phyloP scores from a whole-genome alignment of 2,113 vertebrate genomes.

The Peucedramus taeniatus region DNA sequence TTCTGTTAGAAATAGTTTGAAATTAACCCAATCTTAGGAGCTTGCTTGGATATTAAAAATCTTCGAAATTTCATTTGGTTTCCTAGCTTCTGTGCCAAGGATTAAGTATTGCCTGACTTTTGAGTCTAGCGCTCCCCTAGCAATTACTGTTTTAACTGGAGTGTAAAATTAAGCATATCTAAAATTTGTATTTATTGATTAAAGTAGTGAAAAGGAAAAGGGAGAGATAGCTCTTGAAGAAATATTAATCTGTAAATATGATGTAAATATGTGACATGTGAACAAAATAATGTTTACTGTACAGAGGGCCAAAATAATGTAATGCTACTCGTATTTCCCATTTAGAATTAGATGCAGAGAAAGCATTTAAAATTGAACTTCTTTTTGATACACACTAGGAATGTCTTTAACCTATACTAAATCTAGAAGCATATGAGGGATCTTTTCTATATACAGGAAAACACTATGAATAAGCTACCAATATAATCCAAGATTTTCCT shows the following conservation, averaged over 20 bases:
- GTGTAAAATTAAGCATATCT: constrained; percentile 5
- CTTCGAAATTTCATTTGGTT: not conserved
- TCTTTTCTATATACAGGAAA: not conserved
- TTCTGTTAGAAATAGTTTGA: not conserved
- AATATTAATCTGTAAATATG: not conserved
- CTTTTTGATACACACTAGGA: not conserved
- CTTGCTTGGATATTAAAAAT: not conserved
- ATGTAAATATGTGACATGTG: not conserved
- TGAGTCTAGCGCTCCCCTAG: not conserved
- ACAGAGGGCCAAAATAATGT: not conserved
- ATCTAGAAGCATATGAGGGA: not conserved
- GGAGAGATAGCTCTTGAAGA: not conserved
- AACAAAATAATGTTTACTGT: not conserved
- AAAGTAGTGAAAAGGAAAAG: not conserved
- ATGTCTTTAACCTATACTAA: not conserved
- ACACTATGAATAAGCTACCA: not conserved
- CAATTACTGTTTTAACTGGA: constrained; percentile 22
- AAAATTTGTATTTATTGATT: not conserved
- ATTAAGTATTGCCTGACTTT: not conserved
- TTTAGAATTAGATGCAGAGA: not conserved
- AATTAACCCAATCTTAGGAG: not conserved
- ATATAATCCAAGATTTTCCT: not conserved
- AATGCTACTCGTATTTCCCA: not conserved
- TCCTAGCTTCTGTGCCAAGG: not conserved
- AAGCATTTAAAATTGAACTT: not conserved